Evolutionary conservation across 2,888 invertebrate species (phyloP).

Genomic region (Electrophaes corylata): DNA sequence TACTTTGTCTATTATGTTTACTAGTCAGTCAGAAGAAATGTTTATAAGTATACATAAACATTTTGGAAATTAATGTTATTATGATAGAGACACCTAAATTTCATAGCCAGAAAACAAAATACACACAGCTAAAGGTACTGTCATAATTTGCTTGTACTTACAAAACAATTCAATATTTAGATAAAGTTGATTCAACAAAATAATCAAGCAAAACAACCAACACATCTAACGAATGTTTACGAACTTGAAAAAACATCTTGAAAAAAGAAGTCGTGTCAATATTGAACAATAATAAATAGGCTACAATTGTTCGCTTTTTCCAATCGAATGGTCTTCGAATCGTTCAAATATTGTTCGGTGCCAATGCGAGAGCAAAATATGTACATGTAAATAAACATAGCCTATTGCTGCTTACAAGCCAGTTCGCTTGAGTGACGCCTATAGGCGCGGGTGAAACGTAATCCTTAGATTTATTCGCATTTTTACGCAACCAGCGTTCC

Average conservation of each 20-base stretch:
- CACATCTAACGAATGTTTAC: conserved; percentile 33
- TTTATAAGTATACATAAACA: no score
- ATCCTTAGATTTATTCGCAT: conserved; percentile 29
- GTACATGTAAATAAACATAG: conserved; percentile 41
- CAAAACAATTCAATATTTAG: neutral
- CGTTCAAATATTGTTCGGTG: conserved; percentile 47
- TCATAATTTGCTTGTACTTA: neutral
- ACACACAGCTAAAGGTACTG: neutral
- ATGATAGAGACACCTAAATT: no score
- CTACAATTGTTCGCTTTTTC: conserved; percentile 47
- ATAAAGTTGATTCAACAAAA: conserved; percentile 1
- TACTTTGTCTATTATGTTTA: no score
- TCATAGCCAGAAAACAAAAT: neutral
- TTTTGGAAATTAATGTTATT: no score
- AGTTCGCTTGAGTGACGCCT: conserved; percentile 47
- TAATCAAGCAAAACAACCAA: conserved; percentile 2
- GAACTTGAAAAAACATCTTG: conserved; percentile 36
- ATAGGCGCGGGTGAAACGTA: conserved; percentile 37
- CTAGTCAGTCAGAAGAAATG: no score
- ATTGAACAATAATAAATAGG: conserved; percentile 43
- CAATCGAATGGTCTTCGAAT: conserved; percentile 40
- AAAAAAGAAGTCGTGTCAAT: conserved; percentile 38
- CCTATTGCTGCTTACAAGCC: conserved; percentile 39
- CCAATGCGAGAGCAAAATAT: conserved; percentile 40
- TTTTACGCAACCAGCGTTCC: conserved; percentile 21